Evolutionary conservation across 2,797 vertebrate genomes (phyloP).

Genomic region (Lagorchestes hirsutus): DNA sequence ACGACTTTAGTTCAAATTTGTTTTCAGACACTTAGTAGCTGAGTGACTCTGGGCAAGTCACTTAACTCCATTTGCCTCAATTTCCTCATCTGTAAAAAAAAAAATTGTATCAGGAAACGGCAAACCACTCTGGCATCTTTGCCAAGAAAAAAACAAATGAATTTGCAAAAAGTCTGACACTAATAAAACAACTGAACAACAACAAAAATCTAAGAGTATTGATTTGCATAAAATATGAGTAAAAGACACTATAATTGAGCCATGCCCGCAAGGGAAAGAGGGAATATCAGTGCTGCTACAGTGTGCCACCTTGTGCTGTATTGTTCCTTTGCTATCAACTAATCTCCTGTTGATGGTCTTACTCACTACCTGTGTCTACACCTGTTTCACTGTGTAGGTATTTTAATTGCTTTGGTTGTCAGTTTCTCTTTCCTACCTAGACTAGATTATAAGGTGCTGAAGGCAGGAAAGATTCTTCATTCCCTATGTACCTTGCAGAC

Average conservation of each 20-base stretch:
- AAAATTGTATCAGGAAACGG: not conserved
- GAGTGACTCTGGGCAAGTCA: not conserved
- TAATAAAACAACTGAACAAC: not conserved
- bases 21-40: not conserved
- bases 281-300: not conserved
- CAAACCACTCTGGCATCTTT: not conserved
- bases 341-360: not conserved
- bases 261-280: not conserved
- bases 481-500: not conserved
- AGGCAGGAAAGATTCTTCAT: not conserved
- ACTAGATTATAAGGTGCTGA: not conserved
- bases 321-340: not conserved
- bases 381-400: not conserved
- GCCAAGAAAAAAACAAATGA: not conserved
- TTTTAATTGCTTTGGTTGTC: not conserved
- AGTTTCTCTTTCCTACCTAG: not conserved
- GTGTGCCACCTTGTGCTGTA: not conserved
- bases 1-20: not conserved
- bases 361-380: not conserved
- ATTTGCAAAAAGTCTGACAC: not conserved
- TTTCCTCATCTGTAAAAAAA: not conserved
- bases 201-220: not conserved
- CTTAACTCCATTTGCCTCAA: not conserved
- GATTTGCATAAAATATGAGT: not conserved
- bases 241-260: not conserved